Percentiles rank a stretch among this genome's conserved stretches.
These are phyloP conservation scores for Gobio gobio DNA, from an alignment of 2,113 vertebrate species.

Conservation along the genomic window DNA sequence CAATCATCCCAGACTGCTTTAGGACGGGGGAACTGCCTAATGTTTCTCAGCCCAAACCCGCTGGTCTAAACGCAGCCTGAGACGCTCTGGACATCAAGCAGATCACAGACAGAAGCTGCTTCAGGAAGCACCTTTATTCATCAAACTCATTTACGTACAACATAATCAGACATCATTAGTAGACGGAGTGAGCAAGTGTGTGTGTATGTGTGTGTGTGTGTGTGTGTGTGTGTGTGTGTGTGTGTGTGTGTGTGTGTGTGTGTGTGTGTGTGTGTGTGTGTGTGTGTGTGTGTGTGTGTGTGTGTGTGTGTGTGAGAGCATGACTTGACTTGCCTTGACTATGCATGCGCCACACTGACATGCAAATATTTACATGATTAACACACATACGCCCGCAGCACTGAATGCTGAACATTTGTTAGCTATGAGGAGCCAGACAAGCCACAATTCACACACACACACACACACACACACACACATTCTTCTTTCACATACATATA, in stretches of 20 bases:
- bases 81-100: neutral
- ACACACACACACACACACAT: no score
- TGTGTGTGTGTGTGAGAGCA: no score
- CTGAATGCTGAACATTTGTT: no score
- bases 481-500: no score
- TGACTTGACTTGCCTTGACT: no score
- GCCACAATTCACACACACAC: no score
- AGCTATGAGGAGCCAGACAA: no score
- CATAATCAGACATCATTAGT: neutral
- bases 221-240: neutral
- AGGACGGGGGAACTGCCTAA: neutral
- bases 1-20: neutral
- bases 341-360: neutral
- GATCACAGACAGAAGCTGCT: neutral
- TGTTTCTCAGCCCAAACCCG: neutral
- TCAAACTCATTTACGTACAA: neutral
- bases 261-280: neutral
- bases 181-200: neutral
- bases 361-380: constrained; percentile 18
- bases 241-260: neutral
- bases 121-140: constrained; percentile 1
- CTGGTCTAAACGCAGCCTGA: neutral
- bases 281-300: no score
- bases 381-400: neutral
- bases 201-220: no score